Base-by-base conservation (phyloP, 1,140 invertebrate genomes). In the Tenebrio molitor region DNA sequence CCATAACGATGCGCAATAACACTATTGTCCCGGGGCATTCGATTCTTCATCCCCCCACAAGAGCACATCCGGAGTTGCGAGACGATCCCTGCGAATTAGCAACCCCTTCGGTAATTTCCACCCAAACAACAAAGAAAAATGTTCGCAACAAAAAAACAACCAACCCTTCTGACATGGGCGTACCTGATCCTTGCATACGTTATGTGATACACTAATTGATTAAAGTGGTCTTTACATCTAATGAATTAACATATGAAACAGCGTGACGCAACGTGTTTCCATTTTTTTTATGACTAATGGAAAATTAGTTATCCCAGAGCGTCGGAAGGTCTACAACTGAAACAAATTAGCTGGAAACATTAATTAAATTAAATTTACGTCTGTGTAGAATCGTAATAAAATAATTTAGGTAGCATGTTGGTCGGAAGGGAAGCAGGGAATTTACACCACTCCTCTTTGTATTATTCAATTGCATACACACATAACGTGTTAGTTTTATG, bases 361-460 rank as follows among this genome's bases (percentile, higher is more conserved):
- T 73, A 73, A 73, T 73, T 73, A 64, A 73, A 73, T 73, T 73
- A 73, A 73, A 73, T 73, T 68, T 73, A 63, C 33, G 64, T 36
- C 19, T 15, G 65, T 50, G 23, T 68, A 73, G 46, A 68, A 33
- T 50, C 44, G 12, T 68, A 68, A 73, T 73, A 73, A 73, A 73
- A 73, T 67, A 68, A 73, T 68, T 62, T 73, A 67, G 44, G 65
- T 68, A 68, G 67, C 71, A 73, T 63, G 42, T 58, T 67, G 70
- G 46, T 53, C 46, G 44, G 46, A 72, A 71, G 58, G 69, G 58
- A 71, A 29, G 66, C 8, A 44, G 66, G 46, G 41, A 50, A 39
- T 58, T 62, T 53, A 23, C 29, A 41, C 50, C 33, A 62, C 44
- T 41, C 58, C 42, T 50, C 62, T 63, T 46, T 71, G 42, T 50